These are phyloP conservation scores for Trachythela sp. DNA, from an alignment of 64 coral and sea anemone species.

Conservation along the genomic window DNA sequence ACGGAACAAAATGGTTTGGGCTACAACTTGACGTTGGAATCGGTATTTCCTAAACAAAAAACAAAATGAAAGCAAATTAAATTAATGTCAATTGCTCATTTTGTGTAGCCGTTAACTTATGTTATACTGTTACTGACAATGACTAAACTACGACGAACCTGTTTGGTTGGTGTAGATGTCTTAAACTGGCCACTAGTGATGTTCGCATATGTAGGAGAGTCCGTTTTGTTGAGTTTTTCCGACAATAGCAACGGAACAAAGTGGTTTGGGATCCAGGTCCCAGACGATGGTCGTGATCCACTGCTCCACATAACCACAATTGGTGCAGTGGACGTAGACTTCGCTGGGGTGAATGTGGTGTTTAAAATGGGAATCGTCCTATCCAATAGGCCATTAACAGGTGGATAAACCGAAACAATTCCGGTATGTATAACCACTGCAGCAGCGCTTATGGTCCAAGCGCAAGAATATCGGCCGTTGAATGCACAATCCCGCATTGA, in stretches of 20 bases:
- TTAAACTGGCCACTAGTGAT: too few species aligned
- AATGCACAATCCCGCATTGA: too few species aligned
- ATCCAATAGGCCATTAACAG: constrained; percentile 1
- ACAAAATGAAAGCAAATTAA: too few species aligned
- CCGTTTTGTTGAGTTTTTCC: neutral
- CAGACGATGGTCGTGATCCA: neutral
- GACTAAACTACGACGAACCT: neutral
- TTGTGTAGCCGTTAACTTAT: too few species aligned
- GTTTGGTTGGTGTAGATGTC: neutral
- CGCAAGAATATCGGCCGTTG: too few species aligned
- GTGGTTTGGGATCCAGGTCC: neutral
- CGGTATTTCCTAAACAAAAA: too few species aligned
- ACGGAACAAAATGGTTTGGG: neutral
- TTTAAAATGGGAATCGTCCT: neutral
- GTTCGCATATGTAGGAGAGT: neutral
- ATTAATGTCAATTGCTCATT: too few species aligned
- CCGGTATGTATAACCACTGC: neutral
- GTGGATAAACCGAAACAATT: neutral
- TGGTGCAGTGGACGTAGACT: neutral
- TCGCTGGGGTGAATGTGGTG: neutral
- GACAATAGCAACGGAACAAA: neutral
- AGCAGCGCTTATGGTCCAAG: too few species aligned
- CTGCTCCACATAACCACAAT: neutral
- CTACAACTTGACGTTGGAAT: too few species aligned
- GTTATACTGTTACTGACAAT: too few species aligned